phyloP scores from a whole-genome alignment of 2,797 vertebrate species.

The Anguilla megastoma region DNA sequence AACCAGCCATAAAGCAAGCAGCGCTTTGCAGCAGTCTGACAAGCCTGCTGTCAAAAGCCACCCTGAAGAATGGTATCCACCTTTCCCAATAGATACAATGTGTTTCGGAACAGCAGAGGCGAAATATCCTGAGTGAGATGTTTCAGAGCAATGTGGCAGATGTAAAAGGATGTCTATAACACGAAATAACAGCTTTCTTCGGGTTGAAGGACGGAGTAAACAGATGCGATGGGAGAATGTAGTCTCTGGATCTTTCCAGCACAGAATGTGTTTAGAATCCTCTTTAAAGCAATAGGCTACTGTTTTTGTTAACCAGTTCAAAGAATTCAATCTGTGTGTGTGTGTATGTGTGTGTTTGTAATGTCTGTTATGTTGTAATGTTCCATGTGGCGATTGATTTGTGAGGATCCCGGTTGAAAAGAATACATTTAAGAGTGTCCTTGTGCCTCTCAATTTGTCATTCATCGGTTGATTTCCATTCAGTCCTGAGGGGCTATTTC shows the following conservation, averaged over 20 bases:
- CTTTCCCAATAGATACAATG: conserved; percentile 19
- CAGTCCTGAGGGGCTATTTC: neutral
- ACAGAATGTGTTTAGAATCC: too few species aligned
- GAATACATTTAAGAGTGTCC: neutral
- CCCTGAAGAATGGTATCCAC: conserved; percentile 55
- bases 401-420: neutral
- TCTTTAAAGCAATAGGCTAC: too few species aligned
- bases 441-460: neutral
- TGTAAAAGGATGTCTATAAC: conserved; percentile 65
- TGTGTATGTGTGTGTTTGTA: conserved; percentile 44
- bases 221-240: conserved; percentile 41
- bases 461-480: neutral
- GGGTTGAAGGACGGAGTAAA: conserved; percentile 55
- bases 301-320: neutral
- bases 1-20: conserved; percentile 39
- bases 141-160: conserved; percentile 67
- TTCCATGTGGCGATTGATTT: neutral
- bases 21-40: conserved; percentile 57
- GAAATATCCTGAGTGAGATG: conserved; percentile 64
- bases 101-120: conserved; percentile 19
- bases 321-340: conserved; percentile 50
- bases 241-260: neutral
- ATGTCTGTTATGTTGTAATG: neutral
- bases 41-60: conserved; percentile 54
- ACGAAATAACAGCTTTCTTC: conserved; percentile 53